Conservation (phyloP, 2,797 vertebrate species). For the Spheniscus humboldti region DNA sequence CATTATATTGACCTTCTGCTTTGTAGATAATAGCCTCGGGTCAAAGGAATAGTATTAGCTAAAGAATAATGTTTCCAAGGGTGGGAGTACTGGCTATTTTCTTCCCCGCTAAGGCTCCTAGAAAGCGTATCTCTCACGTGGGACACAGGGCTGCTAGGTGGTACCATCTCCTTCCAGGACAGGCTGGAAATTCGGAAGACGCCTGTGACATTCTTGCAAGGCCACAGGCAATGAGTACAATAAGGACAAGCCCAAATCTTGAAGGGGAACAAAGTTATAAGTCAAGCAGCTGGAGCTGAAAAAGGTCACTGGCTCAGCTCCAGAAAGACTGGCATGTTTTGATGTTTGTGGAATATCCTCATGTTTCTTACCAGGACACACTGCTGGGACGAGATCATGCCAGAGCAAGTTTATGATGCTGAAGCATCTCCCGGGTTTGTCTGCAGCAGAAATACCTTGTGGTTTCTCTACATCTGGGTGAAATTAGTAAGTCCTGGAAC, state of each 20-base stretch:
- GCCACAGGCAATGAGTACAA: not conserved
- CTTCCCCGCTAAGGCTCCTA: not conserved
- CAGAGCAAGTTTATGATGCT: constrained; percentile 16
- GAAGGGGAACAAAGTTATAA: not conserved
- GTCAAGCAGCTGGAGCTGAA: not conserved
- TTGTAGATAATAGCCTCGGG: not conserved
- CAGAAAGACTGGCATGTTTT: not conserved
- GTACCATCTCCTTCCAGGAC: not conserved
- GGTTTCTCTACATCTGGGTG: constrained; percentile 21
- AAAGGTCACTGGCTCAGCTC: constrained; percentile 2
- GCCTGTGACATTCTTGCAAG: not conserved
- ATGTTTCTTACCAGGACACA: not conserved
- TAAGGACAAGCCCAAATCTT: not conserved
- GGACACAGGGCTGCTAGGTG: not conserved
- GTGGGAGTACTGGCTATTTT: not conserved
- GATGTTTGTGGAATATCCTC: constrained; percentile 14
- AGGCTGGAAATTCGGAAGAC: not conserved
- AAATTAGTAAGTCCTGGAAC: constrained; percentile 40
- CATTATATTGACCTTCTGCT: not conserved
- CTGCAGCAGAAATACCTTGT: constrained; percentile 41
- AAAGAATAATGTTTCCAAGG: not conserved
- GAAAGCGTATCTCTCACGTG: accelerated
- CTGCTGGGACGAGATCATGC: not conserved
- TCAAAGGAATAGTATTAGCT: not conserved
- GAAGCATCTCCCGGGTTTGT: not conserved